Percentiles rank a stretch among this genome's conserved stretches.
Conservation (phyloP, 2,888 invertebrate genomes). For the Selenia dentaria region DNA sequence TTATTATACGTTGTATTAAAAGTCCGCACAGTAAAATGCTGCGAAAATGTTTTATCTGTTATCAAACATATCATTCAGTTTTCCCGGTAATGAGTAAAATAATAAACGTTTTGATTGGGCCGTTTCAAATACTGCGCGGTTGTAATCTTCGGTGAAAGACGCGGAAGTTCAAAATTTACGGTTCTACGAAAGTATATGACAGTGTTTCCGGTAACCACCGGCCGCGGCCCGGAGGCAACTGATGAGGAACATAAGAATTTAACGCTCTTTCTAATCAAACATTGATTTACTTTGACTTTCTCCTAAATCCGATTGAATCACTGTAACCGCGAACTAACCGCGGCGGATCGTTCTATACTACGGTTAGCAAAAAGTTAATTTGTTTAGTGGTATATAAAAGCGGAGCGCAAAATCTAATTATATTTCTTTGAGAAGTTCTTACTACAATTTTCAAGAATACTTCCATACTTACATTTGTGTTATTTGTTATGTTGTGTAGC, state of each 20-base stretch:
- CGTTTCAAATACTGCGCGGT: not conserved
- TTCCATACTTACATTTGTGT: too few relatives aligned
- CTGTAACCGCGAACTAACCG: slow-evolving; percentile 16
- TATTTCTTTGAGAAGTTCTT: too few relatives aligned
- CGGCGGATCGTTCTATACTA: slow-evolving; percentile 13
- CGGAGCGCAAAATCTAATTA: not conserved
- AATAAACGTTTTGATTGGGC: slow-evolving; percentile 4
- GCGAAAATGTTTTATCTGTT: slow-evolving; percentile 8
- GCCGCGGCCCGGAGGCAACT: slow-evolving; percentile 37
- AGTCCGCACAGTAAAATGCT: slow-evolving; percentile 7
- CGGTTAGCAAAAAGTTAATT: slow-evolving; percentile 11
- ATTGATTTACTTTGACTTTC: slow-evolving; percentile 63
- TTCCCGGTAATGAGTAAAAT: slow-evolving; percentile 11
- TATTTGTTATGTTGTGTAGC: too few relatives aligned
- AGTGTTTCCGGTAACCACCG: slow-evolving; percentile 5
- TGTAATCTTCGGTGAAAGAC: not conserved
- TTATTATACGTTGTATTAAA: slow-evolving; percentile 4
- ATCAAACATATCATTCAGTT: slow-evolving; percentile 5
- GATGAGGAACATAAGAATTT: slow-evolving; percentile 37
- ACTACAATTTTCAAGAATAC: too few relatives aligned
- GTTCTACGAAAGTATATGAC: too few relatives aligned
- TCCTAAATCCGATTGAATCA: slow-evolving; percentile 51
- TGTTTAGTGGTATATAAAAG: not conserved
- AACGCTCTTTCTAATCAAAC: slow-evolving; percentile 53
- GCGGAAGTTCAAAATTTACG: not conserved